Evolutionary conservation across 92 coral and sea anemone genomes (phyloP).

Genomic region (Umimayanthus chanpuru): DNA sequence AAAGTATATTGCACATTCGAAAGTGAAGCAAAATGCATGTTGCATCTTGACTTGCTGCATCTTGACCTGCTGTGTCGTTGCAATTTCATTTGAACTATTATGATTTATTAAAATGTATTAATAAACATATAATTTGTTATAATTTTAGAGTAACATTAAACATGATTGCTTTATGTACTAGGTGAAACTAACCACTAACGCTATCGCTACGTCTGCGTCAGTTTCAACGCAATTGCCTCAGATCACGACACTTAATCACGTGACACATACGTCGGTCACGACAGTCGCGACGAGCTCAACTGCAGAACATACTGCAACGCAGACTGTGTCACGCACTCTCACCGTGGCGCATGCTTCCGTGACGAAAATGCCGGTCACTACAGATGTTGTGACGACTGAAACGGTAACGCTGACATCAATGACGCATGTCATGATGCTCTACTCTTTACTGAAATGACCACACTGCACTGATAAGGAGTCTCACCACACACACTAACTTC

Average conservation of each 20-base stretch:
- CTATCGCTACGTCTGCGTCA: background rate
- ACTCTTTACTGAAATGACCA: too few species aligned
- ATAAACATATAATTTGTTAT: too few species aligned
- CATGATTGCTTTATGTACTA: too few species aligned
- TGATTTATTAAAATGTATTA: too few species aligned
- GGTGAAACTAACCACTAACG: background rate
- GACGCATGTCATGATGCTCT: background rate
- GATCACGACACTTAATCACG: background rate
- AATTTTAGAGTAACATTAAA: too few species aligned
- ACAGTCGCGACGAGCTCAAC: background rate
- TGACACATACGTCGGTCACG: background rate
- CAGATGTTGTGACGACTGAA: background rate
- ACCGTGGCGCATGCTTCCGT: background rate
- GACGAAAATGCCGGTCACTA: background rate
- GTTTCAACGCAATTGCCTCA: background rate
- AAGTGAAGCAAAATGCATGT: too few species aligned
- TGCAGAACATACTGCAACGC: background rate
- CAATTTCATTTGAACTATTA: too few species aligned
- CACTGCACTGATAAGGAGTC: too few species aligned
- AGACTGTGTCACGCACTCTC: background rate
- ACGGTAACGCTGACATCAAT: background rate
- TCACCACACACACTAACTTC: too few species aligned
- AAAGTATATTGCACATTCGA: too few species aligned
- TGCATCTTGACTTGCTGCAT: too few species aligned
- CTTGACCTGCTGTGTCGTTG: too few species aligned